These are phyloP conservation scores for Micronycteris hirsuta DNA, from an alignment of 2,113 vertebrate species.

Conservation along the genomic window DNA sequence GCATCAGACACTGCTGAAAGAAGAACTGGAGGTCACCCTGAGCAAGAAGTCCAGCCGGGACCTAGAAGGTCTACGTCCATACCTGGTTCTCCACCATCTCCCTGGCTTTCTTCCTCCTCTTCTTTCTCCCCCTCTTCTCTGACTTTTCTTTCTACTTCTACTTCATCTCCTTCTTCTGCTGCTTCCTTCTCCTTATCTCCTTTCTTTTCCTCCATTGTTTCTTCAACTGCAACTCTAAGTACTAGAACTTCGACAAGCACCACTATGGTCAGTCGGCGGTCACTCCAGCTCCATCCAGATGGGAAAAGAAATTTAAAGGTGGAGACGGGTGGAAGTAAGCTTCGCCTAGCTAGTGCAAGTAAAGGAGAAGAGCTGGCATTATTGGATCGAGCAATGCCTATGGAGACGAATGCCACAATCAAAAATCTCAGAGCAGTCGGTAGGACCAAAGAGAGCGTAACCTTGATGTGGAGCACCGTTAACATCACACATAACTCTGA, in stretches of 20 bases:
- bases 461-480: slow-evolving; percentile 87
- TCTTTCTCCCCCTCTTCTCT: slow-evolving; percentile 41
- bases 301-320: slow-evolving; percentile 76
- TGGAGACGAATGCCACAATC: slow-evolving; percentile 75
- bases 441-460: slow-evolving; percentile 88
- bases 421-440: slow-evolving; percentile 86
- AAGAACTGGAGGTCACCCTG: slow-evolving; percentile 42
- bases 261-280: slow-evolving; percentile 22
- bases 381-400: background rate
- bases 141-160: background rate
- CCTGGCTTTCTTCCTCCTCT: background rate
- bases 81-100: rapidly evolving
- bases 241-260: slow-evolving; percentile 41
- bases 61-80: background rate
- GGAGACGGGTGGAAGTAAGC: slow-evolving; percentile 70
- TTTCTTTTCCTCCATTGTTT: slow-evolving; percentile 15
- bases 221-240: slow-evolving; percentile 46
- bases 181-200: slow-evolving; percentile 39
- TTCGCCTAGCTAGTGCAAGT: slow-evolving; percentile 75
- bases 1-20: slow-evolving; percentile 70
- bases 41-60: slow-evolving; percentile 57
- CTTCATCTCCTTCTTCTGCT: slow-evolving; percentile 7
- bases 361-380: slow-evolving; percentile 67
- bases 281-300: slow-evolving; percentile 64
- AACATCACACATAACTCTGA: slow-evolving; percentile 75